Evolutionary conservation across 1,140 invertebrate genomes (phyloP), one percentile per base, ranked within the genome.

Genomic region (Penaeus indicus): DNA sequence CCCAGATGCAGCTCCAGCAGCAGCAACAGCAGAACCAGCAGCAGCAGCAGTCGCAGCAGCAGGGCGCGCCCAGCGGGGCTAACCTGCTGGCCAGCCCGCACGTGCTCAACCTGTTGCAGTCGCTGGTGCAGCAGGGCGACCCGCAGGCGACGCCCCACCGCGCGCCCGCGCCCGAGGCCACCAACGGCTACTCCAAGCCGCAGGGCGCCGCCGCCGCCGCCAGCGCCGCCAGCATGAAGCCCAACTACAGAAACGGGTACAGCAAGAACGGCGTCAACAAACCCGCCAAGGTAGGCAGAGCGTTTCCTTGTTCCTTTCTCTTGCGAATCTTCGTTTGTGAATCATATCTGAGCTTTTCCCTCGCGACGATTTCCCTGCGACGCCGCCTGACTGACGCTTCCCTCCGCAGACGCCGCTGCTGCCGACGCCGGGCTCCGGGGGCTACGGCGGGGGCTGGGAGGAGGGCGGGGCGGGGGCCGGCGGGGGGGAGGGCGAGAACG

Each of bases 1-100:
- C 92, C 72, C 93, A 93, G 81, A 90, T 92, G 89, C 91, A 91
- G 83, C 64, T 82, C 38, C 90, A 91, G 88, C 91, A 90, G 62
- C 79, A 88, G 21, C 87, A 90, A 61, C 84, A 89, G 61, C 84
- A 87, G 25, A 32, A 82, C 62, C 62, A 81, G 21, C 69, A 85
- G 27, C 82, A 86, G 25, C 89, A 91, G 85, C 91, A 90, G 67
- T 75, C 83, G 60, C 86, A 89, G 38, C 75, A 81, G 38, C 85
- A 90, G 25, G 67, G n/a, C 63, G 27, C 8, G 8, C 18, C 25
- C 3, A 11, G 4, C 75, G 42, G 60, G 16, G 72, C 63, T 25
- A 89, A 87, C 61, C 64, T 86, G 27, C 85, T 90, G 63, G 84
- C 89, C 18, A 90, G 85, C 60, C 89, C 89, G 61, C 85, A 90